Evolutionary conservation across 2,797 vertebrate genomes (phyloP), one percentile per base, ranked within the genome.

Genomic region (Apogon talboti): DNA sequence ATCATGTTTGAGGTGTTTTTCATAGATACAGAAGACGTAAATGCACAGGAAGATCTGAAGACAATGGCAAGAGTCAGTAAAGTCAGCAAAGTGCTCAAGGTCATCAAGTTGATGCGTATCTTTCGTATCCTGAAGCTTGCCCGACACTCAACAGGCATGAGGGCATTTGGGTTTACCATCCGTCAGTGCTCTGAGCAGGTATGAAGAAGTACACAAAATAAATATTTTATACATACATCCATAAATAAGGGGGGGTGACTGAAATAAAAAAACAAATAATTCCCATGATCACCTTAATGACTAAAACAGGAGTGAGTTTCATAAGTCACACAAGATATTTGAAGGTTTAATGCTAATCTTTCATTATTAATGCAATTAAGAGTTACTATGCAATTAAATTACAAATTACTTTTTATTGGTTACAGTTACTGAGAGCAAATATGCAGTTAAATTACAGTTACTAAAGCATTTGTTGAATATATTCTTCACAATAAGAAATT

Each of bases 131-230:
- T 98, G 73, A 97, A 97, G 83, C 92, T 98, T 64, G 96, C 96
- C 0, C 94, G 95, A 10, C 96, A 98, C 86, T 97, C 96, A n/a
- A 98, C 96, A 0, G 96, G 96, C 43, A 95, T 98, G 85, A 92
- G 95, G 66, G 96, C 96, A 0, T 98, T 98, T 6, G 95, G 95
- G 37, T 97, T 98, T 87, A 97, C 96, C 73, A 90, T 98, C 37
- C 94, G 96, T 8, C 96, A 97, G 88, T 98, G 96, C 83, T 96
- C 94, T 41, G 95, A 97, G 81, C 96, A 97, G 91, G 96, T 96
- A 78, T 90, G 94, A 4, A 59, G 11, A 6, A 37, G 19, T 7
- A 9, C 40, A 57, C 4, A 38, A 2, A 24, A 63, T 21, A 65
- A 28, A 28, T 2, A 8, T 11, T 16, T 38, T 11, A 11, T 52